Percentiles rank a stretch among this genome's conserved stretches.
Evolutionary conservation across 1,140 invertebrate genomes (phyloP).

Genomic region (Leptonema lineaticorne): DNA sequence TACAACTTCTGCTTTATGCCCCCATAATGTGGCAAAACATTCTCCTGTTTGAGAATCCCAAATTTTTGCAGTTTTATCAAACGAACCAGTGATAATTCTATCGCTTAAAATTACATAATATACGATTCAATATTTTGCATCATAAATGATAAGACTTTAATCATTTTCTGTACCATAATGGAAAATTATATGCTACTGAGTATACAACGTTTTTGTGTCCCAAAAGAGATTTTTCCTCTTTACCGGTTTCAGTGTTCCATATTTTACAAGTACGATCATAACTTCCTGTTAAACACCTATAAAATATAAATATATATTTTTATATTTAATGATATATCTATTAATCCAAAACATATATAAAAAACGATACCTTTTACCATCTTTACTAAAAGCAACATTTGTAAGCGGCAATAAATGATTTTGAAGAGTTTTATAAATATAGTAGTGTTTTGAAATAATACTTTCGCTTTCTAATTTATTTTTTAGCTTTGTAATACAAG

Average conservation of each 20-base stretch:
- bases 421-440: slow-evolving; percentile 67
- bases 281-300: slow-evolving; percentile 77
- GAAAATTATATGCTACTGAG: slow-evolving; percentile 74
- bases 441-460: slow-evolving; percentile 62
- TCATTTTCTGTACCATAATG: slow-evolving; percentile 61
- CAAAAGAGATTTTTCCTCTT: slow-evolving; percentile 66
- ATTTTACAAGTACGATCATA: slow-evolving; percentile 85
- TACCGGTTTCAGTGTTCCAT: slow-evolving; percentile 73
- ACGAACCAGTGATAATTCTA: slow-evolving; percentile 75
- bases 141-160: neutral
- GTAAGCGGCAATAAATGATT: slow-evolving; percentile 77
- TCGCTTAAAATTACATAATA: slow-evolving; percentile 57
- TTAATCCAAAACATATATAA: neutral
- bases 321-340: neutral
- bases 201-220: slow-evolving; percentile 83
- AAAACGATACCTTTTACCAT: slow-evolving; percentile 53
- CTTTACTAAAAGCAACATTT: slow-evolving; percentile 63
- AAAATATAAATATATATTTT: slow-evolving; percentile 26
- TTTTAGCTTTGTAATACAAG: slow-evolving; percentile 55
- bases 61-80: slow-evolving; percentile 75
- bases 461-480: slow-evolving; percentile 59
- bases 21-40: slow-evolving; percentile 68
- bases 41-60: slow-evolving; percentile 69
- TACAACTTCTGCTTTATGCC: slow-evolving; percentile 74
- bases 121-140: neutral